Percentiles rank a stretch among this genome's conserved stretches.
Conservation (phyloP, 2,113 vertebrate genomes). For the Beaufortia kweichowensis region DNA sequence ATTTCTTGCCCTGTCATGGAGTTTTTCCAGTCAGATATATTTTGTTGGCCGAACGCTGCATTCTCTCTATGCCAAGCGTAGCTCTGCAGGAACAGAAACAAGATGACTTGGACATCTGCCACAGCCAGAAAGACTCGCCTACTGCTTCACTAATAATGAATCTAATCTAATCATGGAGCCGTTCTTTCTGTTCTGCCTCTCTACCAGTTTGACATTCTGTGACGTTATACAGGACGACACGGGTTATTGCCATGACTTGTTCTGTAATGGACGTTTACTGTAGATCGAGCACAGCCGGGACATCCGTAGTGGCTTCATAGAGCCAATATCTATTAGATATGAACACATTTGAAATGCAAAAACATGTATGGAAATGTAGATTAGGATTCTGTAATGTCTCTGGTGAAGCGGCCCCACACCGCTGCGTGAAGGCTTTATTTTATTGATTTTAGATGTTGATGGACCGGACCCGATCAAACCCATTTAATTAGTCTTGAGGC, state of each 20-base stretch:
- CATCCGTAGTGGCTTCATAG: no score
- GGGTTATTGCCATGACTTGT: neutral
- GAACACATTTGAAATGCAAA: neutral
- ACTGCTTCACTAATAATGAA: conserved; percentile 62
- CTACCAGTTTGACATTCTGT: conserved; percentile 48
- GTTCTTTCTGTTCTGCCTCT: conserved; percentile 47
- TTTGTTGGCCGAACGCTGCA: conserved; percentile 40
- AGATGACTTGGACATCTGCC: conserved; percentile 38
- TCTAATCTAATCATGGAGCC: conserved; percentile 68
- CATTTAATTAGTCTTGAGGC: conserved; percentile 55
- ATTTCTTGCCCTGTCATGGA: conserved; percentile 25
- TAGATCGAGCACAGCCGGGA: no score
- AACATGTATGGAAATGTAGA: neutral
- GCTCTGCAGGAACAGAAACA: conserved; percentile 57
- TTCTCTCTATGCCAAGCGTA: conserved; percentile 58
- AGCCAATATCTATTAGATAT: neutral
- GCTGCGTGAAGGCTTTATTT: neutral
- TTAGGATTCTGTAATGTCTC: neutral
- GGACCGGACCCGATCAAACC: conserved; percentile 53
- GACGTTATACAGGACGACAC: neutral
- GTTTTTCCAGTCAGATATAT: conserved; percentile 51
- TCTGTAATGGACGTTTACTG: no score
- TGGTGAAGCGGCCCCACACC: neutral
- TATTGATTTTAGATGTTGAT: conserved; percentile 63
- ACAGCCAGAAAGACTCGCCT: conserved; percentile 15